phyloP scores from a whole-genome alignment of 2,888 invertebrate genomes.

The Oeneis ivallda region DNA sequence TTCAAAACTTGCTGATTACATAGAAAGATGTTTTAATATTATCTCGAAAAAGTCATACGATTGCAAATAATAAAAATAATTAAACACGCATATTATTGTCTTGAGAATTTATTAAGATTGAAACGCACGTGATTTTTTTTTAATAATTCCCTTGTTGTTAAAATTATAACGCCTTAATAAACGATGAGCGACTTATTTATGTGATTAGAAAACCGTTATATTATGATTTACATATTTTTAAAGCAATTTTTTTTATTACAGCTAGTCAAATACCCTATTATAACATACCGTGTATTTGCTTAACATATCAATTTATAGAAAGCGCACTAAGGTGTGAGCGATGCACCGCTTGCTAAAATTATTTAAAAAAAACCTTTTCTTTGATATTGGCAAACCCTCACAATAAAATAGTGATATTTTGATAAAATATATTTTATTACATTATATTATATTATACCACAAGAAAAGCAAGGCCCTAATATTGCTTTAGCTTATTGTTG shows the following conservation, averaged over 20 bases:
- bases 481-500: conserved; percentile 74
- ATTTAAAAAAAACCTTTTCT: conserved; percentile 39
- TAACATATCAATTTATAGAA: conserved; percentile 59
- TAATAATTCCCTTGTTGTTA: not conserved
- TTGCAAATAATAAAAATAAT: not conserved
- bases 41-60: too few relatives aligned
- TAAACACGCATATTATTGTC: too few relatives aligned
- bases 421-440: conserved; percentile 49
- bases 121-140: not conserved
- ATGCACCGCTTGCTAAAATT: conserved; percentile 66
- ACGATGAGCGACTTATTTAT: not conserved
- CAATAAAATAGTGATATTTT: conserved; percentile 67
- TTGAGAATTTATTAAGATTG: not conserved
- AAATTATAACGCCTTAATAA: not conserved
- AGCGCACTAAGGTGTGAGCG: conserved; percentile 67
- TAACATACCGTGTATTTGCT: conserved; percentile 52
- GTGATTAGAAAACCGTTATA: not conserved
- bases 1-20: not conserved
- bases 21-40: not conserved
- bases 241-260: not conserved
- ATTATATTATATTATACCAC: conserved; percentile 36
- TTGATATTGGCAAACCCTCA: conserved; percentile 79
- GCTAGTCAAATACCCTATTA: conserved; percentile 38
- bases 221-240: not conserved
- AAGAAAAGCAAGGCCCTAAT: conserved; percentile 50